Percentiles rank a stretch among this genome's conserved stretches.
phyloP scores from a whole-genome alignment of 2,797 vertebrate genomes.

The Cirrhinus molitorella region DNA sequence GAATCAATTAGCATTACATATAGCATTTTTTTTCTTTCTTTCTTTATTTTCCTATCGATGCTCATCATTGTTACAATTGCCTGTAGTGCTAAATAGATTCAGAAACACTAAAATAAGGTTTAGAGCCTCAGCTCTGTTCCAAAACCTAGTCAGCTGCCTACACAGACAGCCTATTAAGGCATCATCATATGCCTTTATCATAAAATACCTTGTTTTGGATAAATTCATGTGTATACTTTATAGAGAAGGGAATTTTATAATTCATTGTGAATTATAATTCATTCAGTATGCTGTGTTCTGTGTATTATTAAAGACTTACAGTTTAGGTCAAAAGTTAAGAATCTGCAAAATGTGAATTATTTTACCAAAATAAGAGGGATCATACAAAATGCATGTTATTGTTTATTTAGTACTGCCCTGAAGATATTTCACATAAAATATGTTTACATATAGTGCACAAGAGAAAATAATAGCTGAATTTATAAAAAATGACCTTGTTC shows the following conservation, averaged over 20 bases:
- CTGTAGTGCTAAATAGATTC: slow-evolving; percentile 4
- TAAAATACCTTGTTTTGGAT: neutral
- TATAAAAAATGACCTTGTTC: too few relatives aligned
- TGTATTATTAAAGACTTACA: neutral
- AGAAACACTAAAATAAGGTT: slow-evolving; percentile 6
- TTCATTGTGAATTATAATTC: neutral
- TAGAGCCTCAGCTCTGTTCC: neutral
- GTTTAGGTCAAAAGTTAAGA: too few relatives aligned
- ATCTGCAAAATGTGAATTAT: too few relatives aligned
- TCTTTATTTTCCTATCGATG: slow-evolving; percentile 38
- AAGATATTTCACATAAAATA: too few relatives aligned
- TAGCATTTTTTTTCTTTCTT: neutral
- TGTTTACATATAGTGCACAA: too few relatives aligned
- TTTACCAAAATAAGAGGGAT: too few relatives aligned
- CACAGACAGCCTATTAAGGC: neutral
- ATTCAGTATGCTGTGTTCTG: neutral
- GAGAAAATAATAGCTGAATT: too few relatives aligned
- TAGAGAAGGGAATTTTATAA: neutral
- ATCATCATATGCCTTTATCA: neutral
- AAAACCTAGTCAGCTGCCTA: neutral
- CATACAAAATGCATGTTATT: too few relatives aligned
- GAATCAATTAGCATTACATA: slow-evolving; percentile 47
- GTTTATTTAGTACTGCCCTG: too few relatives aligned
- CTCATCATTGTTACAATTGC: slow-evolving; percentile 32
- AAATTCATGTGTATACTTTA: neutral